These are phyloP conservation scores for Tortricodes alternella DNA, from an alignment of 2,888 invertebrate genomes.

Conservation along the genomic window DNA sequence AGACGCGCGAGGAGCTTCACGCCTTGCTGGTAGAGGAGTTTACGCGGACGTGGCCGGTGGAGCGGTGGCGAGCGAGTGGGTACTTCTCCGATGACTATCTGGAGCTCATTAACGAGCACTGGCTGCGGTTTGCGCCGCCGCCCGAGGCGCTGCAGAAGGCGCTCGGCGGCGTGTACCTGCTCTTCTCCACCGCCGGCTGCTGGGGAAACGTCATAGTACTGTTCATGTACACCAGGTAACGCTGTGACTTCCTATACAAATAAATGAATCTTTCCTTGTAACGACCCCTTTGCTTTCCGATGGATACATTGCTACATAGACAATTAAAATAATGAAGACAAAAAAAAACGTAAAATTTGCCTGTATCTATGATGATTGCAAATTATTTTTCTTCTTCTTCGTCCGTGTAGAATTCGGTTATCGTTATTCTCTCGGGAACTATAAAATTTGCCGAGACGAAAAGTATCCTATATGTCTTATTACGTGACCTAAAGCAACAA, in stretches of 20 bases:
- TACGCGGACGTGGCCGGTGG: constrained; percentile 67
- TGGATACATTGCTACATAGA: no score
- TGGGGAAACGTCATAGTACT: constrained; percentile 88
- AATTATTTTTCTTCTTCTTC: no score
- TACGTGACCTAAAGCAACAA: no score
- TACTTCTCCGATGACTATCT: constrained; percentile 83
- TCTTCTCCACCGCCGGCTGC: constrained; percentile 86
- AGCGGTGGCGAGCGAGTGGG: constrained; percentile 77
- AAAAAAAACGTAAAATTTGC: no score
- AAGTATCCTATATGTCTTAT: no score
- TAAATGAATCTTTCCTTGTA: no score
- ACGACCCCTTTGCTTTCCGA: no score
- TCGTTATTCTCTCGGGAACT: no score
- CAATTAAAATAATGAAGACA: no score
- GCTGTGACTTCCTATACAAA: constrained; percentile 39
- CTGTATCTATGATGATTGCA: no score
- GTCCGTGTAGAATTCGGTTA: no score
- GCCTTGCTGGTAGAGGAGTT: constrained; percentile 58
- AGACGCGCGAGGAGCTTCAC: constrained; percentile 40
- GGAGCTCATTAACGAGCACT: constrained; percentile 86
- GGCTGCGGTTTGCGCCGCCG: constrained; percentile 87
- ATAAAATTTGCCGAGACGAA: no score
- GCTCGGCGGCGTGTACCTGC: constrained; percentile 84
- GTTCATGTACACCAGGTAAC: constrained; percentile 88
- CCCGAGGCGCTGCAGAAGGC: constrained; percentile 79